These are phyloP conservation scores for Valencia hispanica DNA, from an alignment of 2,797 vertebrate species.

Conservation along the genomic window DNA sequence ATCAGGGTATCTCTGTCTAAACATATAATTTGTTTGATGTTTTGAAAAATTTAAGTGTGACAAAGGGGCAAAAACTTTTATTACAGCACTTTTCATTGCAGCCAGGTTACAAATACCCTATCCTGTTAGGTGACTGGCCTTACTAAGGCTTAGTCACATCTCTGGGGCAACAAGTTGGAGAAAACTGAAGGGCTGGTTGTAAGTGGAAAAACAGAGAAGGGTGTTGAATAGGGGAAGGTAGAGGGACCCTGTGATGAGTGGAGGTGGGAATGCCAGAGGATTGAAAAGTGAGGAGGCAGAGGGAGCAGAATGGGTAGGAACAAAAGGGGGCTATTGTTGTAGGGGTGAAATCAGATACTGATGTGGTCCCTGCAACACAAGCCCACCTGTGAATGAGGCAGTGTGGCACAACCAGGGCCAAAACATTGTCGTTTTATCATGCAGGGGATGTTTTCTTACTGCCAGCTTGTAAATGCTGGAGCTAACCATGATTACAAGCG, in stretches of 20 bases:
- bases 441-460: too few relatives aligned
- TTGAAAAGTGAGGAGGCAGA: slow-evolving; percentile 43
- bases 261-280: slow-evolving; percentile 40
- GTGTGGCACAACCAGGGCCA: background rate
- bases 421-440: background rate
- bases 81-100: too few relatives aligned
- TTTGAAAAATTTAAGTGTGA: too few relatives aligned
- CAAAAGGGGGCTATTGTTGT: slow-evolving; percentile 63
- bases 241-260: slow-evolving; percentile 20
- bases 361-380: slow-evolving; percentile 30
- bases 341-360: slow-evolving; percentile 48
- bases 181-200: background rate
- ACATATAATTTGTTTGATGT: too few relatives aligned
- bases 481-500: background rate
- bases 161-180: background rate
- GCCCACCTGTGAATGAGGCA: slow-evolving; percentile 35
- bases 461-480: background rate
- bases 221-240: slow-evolving; percentile 20
- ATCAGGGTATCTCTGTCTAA: too few relatives aligned
- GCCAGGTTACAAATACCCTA: too few relatives aligned
- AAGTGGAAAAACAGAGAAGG: slow-evolving; percentile 2
- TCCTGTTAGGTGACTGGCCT: too few relatives aligned
- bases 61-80: too few relatives aligned
- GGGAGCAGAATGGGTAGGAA: slow-evolving; percentile 1
- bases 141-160: too few relatives aligned